Evolutionary conservation across 1,140 invertebrate genomes (phyloP).

Genomic region (Paramacrobiotus metropolitanus): DNA sequence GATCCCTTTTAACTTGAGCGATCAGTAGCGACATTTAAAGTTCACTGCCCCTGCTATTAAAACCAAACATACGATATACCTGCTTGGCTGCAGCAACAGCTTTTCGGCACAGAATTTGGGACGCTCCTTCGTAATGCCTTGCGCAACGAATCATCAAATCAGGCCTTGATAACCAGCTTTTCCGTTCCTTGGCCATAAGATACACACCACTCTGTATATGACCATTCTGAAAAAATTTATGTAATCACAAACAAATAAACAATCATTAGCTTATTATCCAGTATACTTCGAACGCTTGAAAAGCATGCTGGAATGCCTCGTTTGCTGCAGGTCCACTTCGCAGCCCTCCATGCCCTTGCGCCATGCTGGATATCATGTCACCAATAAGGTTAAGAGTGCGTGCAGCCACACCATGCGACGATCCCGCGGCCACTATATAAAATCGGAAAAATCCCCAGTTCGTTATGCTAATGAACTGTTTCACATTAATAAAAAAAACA

Average conservation of each 20-base stretch:
- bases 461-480: too few relatives aligned
- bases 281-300: constrained; percentile 23
- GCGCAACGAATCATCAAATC: constrained; percentile 26
- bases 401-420: constrained; percentile 20
- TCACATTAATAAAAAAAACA: too few relatives aligned
- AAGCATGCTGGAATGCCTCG: constrained; percentile 23
- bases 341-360: constrained; percentile 22
- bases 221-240: constrained; percentile 15
- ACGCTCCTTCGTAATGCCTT: constrained; percentile 29
- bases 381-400: constrained; percentile 24
- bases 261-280: too few relatives aligned
- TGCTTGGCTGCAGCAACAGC: constrained; percentile 23
- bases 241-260: too few relatives aligned
- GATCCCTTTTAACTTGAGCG: too few relatives aligned
- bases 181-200: constrained; percentile 19
- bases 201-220: constrained; percentile 19
- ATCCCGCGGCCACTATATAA: background rate
- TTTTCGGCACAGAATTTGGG: constrained; percentile 26
- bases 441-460: constrained; percentile 5
- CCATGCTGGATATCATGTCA: constrained; percentile 26
- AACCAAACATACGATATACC: constrained; percentile 16
- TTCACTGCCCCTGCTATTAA: too few relatives aligned
- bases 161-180: constrained; percentile 23
- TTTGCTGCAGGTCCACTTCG: constrained; percentile 29
- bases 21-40: too few relatives aligned